Base-by-base conservation (phyloP, 2,113 vertebrate species). In the Gracilinanus agilis region DNA sequence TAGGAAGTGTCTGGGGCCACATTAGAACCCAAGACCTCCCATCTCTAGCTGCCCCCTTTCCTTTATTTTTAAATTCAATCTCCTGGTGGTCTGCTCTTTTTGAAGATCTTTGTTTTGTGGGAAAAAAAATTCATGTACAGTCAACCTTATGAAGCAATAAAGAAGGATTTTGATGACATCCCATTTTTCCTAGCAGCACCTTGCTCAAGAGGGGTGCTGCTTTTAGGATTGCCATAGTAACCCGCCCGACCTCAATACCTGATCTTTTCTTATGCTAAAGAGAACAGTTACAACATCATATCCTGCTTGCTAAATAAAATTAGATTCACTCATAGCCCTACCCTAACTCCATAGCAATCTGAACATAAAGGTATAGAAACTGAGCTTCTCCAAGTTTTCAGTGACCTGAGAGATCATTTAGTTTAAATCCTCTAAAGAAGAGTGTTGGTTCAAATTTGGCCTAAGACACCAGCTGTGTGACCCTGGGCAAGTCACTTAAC, bases 111-210 rank as follows among this genome's bases (percentile, higher is more conserved):
- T 90, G 54, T 89, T 40, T 92, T 95, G 49, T 95, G 83, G 95
- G 91, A 93, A 90, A 61, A 92, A 12, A 40, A 67, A 40, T 55
- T 29, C 34, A 90, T 27, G 89, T 10, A 23, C 53, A 96, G 96
- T 93, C 53, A 95, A 92, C 92, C 90, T 95, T 53, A 90, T 53
- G 29, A 92, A 92, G 92, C 83, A 90, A 89, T 94, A 95, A 58
- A 24, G 89, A 94, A 91, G 83, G 27, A 9, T 44, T 94, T 34
- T 54, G 27, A 21, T 24, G 67, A 53, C 19, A 29, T 61, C 54
- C 44, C 49, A 9, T 21, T 96, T 95, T 89, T 53, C 56, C 5
- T 24, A 89, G 88, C 56, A 88, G 88, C 25, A 54, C 5, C 54
- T 44, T 96, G 53, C 67, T 40, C 54, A 92, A 93, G 92, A 90